Base-by-base conservation (phyloP, 2,797 vertebrate genomes). In the Darevskia mixta region DNA sequence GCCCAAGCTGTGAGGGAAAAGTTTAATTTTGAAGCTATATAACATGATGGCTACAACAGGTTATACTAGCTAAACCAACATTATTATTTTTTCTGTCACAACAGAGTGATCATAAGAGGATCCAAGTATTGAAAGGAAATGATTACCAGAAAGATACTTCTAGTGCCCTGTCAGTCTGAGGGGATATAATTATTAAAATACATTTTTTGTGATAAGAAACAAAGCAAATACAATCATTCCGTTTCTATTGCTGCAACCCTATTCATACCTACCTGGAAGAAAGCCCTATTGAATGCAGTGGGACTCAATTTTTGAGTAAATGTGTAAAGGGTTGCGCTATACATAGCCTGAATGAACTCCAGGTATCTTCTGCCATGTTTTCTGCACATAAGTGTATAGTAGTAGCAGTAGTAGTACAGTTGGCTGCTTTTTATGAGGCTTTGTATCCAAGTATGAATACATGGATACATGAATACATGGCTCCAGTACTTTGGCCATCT, bases 21-120 rank as follows among this genome's bases (percentile, higher is more conserved):
- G 80, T 83, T 91, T 95, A 91, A 79, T 94, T 95, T 95, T 92
- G 91, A 87, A 3, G 81, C 93, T 91, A 90, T 78, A 58, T 92
- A 94, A 86, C 86, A 76, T 69, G 90, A 1, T 76, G 86, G 77
- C 49, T 43, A 90, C 87, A 79, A 88, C 90, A 86, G 86, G 78
- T 92, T 91, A 87, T 90, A 92, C 82, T 81, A 83, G 91, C 87
- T 61, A 91, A 87, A 91, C 90, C 78, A 85, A 81, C 67, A 29
- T 45, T 83, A 49, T 76, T 75, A 66, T 83, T 13, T 90, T 89
- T 91, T 90, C 86, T 89, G 84, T 94, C 79, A 1, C 64, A 80
- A 92, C 76, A n/a, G 49, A 88, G 72, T 45, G 82, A 92, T 90
- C 78, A 4, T 88, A 79, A 91, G 87, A 94, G 86, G 79, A 92